phyloP scores from a whole-genome alignment of 2,888 invertebrate genomes.

The Drosophila niveifrons region DNA sequence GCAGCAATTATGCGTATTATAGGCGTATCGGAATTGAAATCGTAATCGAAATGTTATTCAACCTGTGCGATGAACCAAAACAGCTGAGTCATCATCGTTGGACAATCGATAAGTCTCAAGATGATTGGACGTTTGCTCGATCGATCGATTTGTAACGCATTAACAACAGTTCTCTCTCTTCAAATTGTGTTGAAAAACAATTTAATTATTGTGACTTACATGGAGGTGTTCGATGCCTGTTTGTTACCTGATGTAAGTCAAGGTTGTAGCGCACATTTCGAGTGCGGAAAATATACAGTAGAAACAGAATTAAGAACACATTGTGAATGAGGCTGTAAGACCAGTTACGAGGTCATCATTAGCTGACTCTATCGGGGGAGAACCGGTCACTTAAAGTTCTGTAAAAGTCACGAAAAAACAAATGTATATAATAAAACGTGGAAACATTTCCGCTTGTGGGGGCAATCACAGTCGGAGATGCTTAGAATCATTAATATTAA shows the following conservation, averaged over 20 bases:
- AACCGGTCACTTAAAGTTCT: constrained; percentile 42
- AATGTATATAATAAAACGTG: neutral
- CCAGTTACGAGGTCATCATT: constrained; percentile 35
- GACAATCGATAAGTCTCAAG: constrained; percentile 27
- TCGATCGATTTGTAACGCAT: neutral
- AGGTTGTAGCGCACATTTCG: constrained; percentile 9
- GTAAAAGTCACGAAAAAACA: neutral
- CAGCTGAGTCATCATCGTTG: constrained; percentile 29
- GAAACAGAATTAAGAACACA: neutral
- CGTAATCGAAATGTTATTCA: constrained; percentile 65
- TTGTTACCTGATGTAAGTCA: constrained; percentile 1
- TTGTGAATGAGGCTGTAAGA: neutral
- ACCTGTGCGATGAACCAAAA: constrained; percentile 28
- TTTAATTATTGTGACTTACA: neutral
- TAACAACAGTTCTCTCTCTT: neutral
- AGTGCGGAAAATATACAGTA: no score
- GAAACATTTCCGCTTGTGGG: constrained; percentile 27
- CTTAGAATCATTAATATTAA: constrained; percentile 28
- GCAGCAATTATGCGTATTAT: constrained; percentile 48
- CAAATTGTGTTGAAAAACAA: constrained; percentile 2
- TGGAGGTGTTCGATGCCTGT: no score
- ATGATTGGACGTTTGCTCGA: constrained; percentile 17
- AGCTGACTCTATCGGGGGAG: neutral
- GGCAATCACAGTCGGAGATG: neutral
- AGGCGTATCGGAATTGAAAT: constrained; percentile 9